Percentiles rank a stretch among this genome's conserved stretches.
phyloP scores from a whole-genome alignment of 1,140 invertebrate genomes.

The Steinernema khuongi region DNA sequence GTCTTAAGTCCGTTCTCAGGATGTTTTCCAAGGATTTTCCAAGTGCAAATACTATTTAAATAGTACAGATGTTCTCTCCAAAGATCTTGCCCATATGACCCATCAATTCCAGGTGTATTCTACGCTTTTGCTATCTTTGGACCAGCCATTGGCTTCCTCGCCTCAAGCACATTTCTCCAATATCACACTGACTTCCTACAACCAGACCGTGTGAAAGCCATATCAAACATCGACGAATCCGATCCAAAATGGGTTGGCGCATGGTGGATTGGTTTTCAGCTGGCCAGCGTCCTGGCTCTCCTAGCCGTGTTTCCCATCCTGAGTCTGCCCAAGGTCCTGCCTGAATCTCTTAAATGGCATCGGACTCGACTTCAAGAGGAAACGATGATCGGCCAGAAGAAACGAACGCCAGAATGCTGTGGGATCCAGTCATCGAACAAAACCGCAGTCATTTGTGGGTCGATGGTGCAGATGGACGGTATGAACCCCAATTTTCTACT shows the following conservation, averaged over 20 bases:
- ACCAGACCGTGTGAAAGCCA: conserved; percentile 14
- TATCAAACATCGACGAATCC: conserved; percentile 48
- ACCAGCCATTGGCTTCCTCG: conserved; percentile 55
- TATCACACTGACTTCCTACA: conserved; percentile 56
- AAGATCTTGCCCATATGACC: conserved; percentile 13
- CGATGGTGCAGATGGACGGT: conserved; percentile 43
- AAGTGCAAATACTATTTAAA: too few species aligned
- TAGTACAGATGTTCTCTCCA: too few species aligned
- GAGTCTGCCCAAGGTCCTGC: conserved; percentile 53
- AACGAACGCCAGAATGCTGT: conserved; percentile 56
- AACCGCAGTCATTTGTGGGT: conserved; percentile 46
- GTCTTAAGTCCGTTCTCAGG: too few species aligned
- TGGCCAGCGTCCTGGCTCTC: conserved; percentile 46
- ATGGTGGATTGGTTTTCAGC: conserved; percentile 56
- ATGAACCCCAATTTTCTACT: background rate
- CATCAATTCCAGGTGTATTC: conserved; percentile 45
- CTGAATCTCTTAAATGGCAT: conserved; percentile 58
- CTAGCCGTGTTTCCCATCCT: conserved; percentile 55
- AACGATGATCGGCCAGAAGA: conserved; percentile 42
- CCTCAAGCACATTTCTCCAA: conserved; percentile 47
- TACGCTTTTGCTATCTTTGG: conserved; percentile 58
- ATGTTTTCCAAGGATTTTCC: too few species aligned
- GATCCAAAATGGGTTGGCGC: conserved; percentile 58
- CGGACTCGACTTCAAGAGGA: conserved; percentile 56
- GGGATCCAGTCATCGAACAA: conserved; percentile 54